These are phyloP conservation scores for Dendroctonus valens DNA, from an alignment of 1,140 invertebrate species.

Conservation along the genomic window DNA sequence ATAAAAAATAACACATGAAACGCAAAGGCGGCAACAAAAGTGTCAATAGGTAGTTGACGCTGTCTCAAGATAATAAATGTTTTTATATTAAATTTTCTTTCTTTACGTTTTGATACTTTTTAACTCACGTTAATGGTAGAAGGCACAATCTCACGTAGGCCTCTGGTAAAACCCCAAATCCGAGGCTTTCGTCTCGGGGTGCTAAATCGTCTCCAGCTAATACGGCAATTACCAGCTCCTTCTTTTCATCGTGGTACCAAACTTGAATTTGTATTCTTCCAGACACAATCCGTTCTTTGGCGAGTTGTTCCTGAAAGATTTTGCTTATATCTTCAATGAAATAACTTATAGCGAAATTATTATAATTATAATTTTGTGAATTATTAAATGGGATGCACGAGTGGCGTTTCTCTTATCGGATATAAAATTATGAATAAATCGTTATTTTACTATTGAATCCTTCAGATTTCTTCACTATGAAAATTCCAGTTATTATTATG, in stretches of 20 bases:
- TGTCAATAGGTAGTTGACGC: no score
- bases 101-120: no score
- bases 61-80: no score
- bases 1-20: no score
- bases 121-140: constrained; percentile 71
- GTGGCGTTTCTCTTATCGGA: no score
- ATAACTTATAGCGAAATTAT: no score
- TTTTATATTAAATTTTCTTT: no score
- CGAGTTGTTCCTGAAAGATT: constrained; percentile 65
- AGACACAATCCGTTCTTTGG: constrained; percentile 69
- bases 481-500: no score
- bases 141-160: constrained; percentile 79
- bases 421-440: neutral
- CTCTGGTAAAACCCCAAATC: constrained; percentile 72
- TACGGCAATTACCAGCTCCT: constrained; percentile 77
- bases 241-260: constrained; percentile 79
- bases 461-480: no score
- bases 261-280: constrained; percentile 81
- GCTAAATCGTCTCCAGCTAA: constrained; percentile 81
- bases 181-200: constrained; percentile 69
- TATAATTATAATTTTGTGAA: no score
- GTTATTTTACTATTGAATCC: neutral
- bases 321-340: neutral
- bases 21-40: no score
- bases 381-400: no score